Base-by-base conservation (phyloP, 2,888 invertebrate species). In the Carabus problematicus region DNA sequence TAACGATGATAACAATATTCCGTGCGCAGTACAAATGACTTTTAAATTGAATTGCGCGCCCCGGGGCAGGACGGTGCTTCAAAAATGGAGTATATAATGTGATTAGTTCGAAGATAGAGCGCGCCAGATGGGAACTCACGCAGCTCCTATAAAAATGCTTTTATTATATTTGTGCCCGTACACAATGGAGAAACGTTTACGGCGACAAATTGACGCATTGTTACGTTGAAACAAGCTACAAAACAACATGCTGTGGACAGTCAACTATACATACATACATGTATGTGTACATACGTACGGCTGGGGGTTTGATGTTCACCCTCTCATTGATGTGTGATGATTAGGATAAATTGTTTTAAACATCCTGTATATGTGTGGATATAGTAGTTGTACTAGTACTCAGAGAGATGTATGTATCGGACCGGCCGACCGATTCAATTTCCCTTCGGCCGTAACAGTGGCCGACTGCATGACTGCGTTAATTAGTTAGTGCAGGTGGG, bases 71-170 rank as follows among this genome's bases (percentile, higher is more conserved):
- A 58, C 70, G 47, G 52, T 78, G 79, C 78, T 79, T 79, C 87
- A 87, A 87, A 87, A 87, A 87, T 88, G 87, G 87, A 86, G 84
- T 86, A 85, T 79, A 82, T 87, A 87, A 88, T 86, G 77, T 79
- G 82, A 86, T 88, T 85, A 88, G 86, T 80, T 85, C 73, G 84
- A 86, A 82, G 76, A 84, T 78, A 79, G 79, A 76, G 69, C 71
- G 78, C 78, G 80, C 76, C 81, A 81, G 81, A 81, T 81, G 81
- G 80, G 80, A 80, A 62, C 62, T 61, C 68, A 61, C 71, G 71
- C 73, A 73, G 80, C 80, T 76, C 76, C 79, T 76, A 78, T 79
- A 80, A 81, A 80, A 80, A 80, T 80, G 78, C 78, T 79, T 81
- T 75, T 75, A 75, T 76, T 78, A 76, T 76, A 77, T 79, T 80